Conservation (phyloP, 2,888 invertebrate genomes). For the Campoplex capitator region DNA sequence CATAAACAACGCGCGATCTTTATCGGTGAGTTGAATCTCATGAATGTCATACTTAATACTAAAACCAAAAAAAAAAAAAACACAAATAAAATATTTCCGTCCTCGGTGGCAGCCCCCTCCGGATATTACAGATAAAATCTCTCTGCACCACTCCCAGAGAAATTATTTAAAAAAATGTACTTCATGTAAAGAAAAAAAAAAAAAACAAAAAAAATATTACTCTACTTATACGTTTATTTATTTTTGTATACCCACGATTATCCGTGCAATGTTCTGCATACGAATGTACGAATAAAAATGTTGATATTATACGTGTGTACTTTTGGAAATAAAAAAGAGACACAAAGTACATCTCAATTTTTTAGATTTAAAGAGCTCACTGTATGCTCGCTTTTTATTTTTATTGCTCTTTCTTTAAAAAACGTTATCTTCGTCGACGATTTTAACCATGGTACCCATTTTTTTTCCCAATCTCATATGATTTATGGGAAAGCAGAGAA, state of each 20-base stretch:
- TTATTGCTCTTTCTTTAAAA: neutral
- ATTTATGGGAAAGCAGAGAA: neutral
- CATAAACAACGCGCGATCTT: neutral
- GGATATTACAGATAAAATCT: conserved; percentile 40
- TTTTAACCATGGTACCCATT: neutral
- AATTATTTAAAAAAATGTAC: conserved; percentile 38
- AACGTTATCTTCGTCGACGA: neutral
- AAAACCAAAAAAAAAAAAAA: conserved; percentile 42
- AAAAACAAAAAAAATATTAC: conserved; percentile 29
- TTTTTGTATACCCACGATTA: conserved; percentile 63
- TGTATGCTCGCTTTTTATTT: neutral
- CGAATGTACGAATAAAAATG: conserved; percentile 30
- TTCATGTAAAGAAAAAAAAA: conserved; percentile 27
- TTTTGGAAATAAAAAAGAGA: conserved; percentile 43
- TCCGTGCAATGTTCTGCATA: conserved; percentile 39
- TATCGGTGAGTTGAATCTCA: conserved; percentile 27
- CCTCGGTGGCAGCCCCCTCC: conserved; percentile 56
- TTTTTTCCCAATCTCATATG: conserved; percentile 3
- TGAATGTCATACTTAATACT: conserved; percentile 20
- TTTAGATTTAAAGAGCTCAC: neutral
- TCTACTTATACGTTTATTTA: conserved; percentile 59
- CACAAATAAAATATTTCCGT: conserved; percentile 51
- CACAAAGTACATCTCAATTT: conserved; percentile 38
- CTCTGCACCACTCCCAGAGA: conserved; percentile 29
- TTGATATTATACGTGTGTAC: conserved; percentile 51